Evolutionary conservation across 2,888 invertebrate species (phyloP).

Genomic region (Portevinia maculata): DNA sequence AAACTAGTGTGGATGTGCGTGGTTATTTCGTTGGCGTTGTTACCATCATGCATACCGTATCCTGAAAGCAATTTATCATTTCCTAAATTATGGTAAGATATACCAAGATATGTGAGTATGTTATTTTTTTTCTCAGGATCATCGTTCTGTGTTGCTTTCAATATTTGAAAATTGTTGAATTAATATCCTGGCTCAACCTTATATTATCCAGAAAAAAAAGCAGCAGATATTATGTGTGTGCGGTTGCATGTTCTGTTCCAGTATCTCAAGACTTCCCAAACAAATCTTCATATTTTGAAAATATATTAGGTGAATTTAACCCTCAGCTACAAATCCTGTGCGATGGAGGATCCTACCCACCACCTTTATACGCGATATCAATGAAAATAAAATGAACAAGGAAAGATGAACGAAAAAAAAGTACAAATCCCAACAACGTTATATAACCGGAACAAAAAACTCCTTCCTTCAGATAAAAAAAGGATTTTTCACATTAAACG

Average conservation of each 20-base stretch:
- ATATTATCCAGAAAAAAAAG: no score
- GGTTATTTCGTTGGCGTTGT: slow-evolving; percentile 8
- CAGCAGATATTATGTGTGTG: slow-evolving; percentile 25
- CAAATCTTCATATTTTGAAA: slow-evolving; percentile 59
- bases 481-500: slow-evolving; percentile 67
- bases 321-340: slow-evolving; percentile 58
- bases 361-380: neutral
- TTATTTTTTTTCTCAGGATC: slow-evolving; percentile 15
- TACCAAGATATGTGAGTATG: slow-evolving; percentile 38
- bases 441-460: slow-evolving; percentile 50
- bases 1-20: neutral
- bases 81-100: slow-evolving; percentile 68
- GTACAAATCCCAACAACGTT: slow-evolving; percentile 25
- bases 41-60: slow-evolving; percentile 27
- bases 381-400: slow-evolving; percentile 5
- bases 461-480: slow-evolving; percentile 60
- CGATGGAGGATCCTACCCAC: neutral
- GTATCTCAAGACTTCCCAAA: slow-evolving; percentile 6
- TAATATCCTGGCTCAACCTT: slow-evolving; percentile 53
- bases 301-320: slow-evolving; percentile 69
- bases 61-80: slow-evolving; percentile 72
- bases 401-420: slow-evolving; percentile 41
- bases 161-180: slow-evolving; percentile 56
- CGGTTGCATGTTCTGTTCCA: slow-evolving; percentile 8
- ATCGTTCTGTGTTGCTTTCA: slow-evolving; percentile 8